Base-by-base conservation (phyloP, 2,888 invertebrate genomes). In the Drosophila bunnanda region DNA sequence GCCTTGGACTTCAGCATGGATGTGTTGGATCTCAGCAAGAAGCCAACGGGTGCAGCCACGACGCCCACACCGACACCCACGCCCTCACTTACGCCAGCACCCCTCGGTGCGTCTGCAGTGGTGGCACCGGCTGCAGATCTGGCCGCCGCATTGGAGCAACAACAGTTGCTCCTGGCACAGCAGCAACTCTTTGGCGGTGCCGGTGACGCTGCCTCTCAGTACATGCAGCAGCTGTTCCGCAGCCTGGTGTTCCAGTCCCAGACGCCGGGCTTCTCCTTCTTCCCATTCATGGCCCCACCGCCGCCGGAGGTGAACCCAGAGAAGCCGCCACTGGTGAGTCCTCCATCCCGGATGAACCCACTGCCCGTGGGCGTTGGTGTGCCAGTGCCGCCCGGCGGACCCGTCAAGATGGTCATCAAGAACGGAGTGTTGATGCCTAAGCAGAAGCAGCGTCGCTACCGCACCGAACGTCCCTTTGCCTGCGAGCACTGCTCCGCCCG, bases 371-470 rank as follows among this genome's bases (percentile, higher is more conserved):
- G 53, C 4, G 48, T 73, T 20, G 52, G 80, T 50, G 80, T 90
- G 34, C 80, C 88, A 0, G 56, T 90, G 43, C 89, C 94, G 48
- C 93, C 94, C 3, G 94, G 94, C 9, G 94, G 94, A 28, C 92
- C 93, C 32, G 92, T 97, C 0, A 96, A 97, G 92, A 96, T 97
- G 96, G 97, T 97, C 0, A 96, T 97, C 60, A 97, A 97, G 91
- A 97, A 97, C 87, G 97, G 97, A 0, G 95, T 97, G 0, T 93
- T 97, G 3, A 97, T 97, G 95, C 97, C 97, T 1, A 98, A 98
- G 86, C 97, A 97, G 89, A 98, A 98, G 87, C 98, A 98, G 91
- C 93, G 97, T 55, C 94, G 98, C 44, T 98, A 98, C 90, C 94
- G 98, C 69, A 98, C 98, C 25, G 98, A 98, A 90, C 93, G 98